Evolutionary conservation across 2,888 invertebrate genomes (phyloP).

Genomic region (Andrena haemorrhoa): DNA sequence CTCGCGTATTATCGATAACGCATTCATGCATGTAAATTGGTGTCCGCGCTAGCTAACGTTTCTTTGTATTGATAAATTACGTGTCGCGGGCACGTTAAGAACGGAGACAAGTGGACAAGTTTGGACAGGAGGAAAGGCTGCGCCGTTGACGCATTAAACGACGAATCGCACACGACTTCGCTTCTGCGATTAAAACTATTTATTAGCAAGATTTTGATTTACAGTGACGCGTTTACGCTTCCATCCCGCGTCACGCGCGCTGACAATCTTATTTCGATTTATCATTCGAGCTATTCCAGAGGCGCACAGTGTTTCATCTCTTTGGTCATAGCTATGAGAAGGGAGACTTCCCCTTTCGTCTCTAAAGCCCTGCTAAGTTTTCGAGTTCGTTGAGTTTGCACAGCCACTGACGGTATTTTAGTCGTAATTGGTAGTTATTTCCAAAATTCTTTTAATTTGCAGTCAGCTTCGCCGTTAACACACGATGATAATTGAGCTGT

Average conservation of each 20-base stretch:
- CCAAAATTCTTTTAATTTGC: too few relatives aligned
- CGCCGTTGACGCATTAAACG: slow-evolving; percentile 15
- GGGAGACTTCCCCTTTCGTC: neutral
- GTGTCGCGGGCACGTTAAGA: slow-evolving; percentile 6
- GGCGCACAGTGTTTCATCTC: neutral
- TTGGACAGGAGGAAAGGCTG: neutral
- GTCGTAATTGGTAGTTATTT: too few relatives aligned
- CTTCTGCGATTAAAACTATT: slow-evolving; percentile 26
- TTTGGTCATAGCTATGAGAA: slow-evolving; percentile 1
- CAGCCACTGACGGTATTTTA: too few relatives aligned
- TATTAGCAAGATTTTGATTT: slow-evolving; percentile 60
- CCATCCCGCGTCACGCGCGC: neutral
- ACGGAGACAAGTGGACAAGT: neutral
- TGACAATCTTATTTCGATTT: neutral
- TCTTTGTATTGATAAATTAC: slow-evolving; percentile 38
- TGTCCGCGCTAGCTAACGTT: slow-evolving; percentile 28
- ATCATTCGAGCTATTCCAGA: neutral
- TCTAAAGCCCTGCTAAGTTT: neutral
- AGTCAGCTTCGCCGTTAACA: too few relatives aligned
- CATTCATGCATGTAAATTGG: slow-evolving; percentile 40
- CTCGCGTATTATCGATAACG: neutral
- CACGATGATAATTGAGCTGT: too few relatives aligned
- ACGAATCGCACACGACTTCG: neutral
- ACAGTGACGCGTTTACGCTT: slow-evolving; percentile 14
- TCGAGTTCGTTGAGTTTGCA: neutral